Percentiles rank a stretch among this genome's conserved stretches.
Evolutionary conservation across 1,140 invertebrate species (phyloP).

Genomic region (Danaus melanippus): DNA sequence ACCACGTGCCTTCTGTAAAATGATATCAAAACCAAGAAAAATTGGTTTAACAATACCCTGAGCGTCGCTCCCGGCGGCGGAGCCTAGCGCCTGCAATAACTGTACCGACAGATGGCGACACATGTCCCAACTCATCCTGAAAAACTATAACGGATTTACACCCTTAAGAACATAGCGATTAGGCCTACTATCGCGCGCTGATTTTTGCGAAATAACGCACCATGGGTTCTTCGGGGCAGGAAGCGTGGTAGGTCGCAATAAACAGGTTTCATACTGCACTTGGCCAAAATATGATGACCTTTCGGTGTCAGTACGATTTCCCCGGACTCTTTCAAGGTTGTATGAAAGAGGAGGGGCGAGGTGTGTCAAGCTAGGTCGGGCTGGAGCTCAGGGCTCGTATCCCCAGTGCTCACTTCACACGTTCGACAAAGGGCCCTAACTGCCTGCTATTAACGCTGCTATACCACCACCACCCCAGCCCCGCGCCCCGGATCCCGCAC

Average conservation of each 20-base stretch:
- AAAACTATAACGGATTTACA: conserved; percentile 9
- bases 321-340: not conserved
- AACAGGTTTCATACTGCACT: conserved; percentile 38
- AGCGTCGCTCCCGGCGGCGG: conserved; percentile 13
- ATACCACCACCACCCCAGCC: conserved; percentile 38
- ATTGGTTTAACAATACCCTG: conserved; percentile 15
- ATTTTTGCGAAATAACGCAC: conserved; percentile 20
- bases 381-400: conserved; percentile 31
- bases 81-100: conserved; percentile 26
- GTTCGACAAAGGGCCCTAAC: conserved; percentile 65
- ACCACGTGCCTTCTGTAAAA: conserved; percentile 14
- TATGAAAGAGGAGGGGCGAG: conserved; percentile 13
- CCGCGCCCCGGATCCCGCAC: no score
- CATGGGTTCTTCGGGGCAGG: conserved; percentile 27
- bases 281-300: conserved; percentile 26
- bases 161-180: conserved; percentile 6
- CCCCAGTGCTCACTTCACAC: conserved; percentile 64
- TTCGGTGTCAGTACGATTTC: conserved; percentile 7
- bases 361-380: conserved; percentile 23
- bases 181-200: conserved; percentile 12
- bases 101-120: conserved; percentile 21
- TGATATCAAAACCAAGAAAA: conserved; percentile 20
- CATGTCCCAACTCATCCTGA: not conserved
- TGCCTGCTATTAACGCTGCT: conserved; percentile 67
- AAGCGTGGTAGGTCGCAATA: conserved; percentile 44